A percentile compares a stretch with the other conserved stretches of the same genome.
These are phyloP conservation scores for Riparia riparia DNA, from an alignment of 2,113 vertebrate genomes.

Conservation along the genomic window DNA sequence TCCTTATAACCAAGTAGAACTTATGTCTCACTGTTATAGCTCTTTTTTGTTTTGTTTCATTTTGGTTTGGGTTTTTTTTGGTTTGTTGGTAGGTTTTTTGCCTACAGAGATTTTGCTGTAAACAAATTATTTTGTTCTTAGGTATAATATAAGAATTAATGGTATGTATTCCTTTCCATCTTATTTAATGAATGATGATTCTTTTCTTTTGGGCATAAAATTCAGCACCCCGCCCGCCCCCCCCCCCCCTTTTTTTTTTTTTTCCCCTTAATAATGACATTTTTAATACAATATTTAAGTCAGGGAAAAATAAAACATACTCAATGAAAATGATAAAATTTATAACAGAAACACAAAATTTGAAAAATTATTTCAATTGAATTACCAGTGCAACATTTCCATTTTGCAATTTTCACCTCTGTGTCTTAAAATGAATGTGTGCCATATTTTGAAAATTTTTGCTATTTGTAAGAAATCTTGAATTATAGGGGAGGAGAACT, in stretches of 20 bases:
- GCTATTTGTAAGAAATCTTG: neutral
- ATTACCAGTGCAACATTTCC: neutral
- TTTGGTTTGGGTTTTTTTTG: neutral
- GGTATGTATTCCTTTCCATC: neutral
- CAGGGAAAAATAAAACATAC: neutral
- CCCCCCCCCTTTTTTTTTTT: no score
- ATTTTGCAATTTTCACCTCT: neutral
- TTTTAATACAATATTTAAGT: neutral
- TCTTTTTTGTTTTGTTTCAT: neutral
- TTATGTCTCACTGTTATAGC: neutral
- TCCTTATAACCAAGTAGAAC: neutral
- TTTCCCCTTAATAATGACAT: neutral
- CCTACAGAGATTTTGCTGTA: neutral
- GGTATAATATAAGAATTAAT: neutral
- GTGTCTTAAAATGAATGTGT: neutral
- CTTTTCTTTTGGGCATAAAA: neutral
- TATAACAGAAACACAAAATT: neutral
- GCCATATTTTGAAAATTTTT: neutral
- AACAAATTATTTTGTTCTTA: neutral
- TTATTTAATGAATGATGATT: neutral
- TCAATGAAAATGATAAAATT: neutral
- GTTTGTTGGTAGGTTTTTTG: accelerated
- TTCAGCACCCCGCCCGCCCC: neutral
- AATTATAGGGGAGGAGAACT: neutral
- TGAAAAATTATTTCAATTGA: neutral